Conservation (phyloP, 2,888 invertebrate genomes). For the Strigamia transsilvanica region DNA sequence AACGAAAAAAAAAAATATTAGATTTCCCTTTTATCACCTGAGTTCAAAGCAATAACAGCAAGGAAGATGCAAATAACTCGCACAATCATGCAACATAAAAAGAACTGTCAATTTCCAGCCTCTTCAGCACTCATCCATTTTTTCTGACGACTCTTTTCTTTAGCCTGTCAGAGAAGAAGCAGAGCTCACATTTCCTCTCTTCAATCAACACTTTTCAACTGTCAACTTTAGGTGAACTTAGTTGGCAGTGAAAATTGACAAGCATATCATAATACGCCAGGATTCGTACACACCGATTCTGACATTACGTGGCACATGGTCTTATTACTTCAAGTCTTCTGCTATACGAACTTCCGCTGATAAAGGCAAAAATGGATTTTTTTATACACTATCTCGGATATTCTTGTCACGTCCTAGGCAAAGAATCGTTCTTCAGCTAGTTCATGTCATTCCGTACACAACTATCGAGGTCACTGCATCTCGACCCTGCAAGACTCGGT, state of each 20-base stretch:
- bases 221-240: constrained; percentile 16
- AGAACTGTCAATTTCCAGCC: neutral
- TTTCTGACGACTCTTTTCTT: constrained; percentile 13
- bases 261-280: constrained; percentile 12
- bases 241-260: constrained; percentile 30
- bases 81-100: neutral
- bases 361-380: constrained; percentile 32
- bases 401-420: constrained; percentile 21
- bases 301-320: constrained; percentile 26
- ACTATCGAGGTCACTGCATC: constrained; percentile 15
- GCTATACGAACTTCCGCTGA: constrained; percentile 42
- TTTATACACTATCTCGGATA: constrained; percentile 17
- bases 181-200: constrained; percentile 30
- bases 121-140: neutral
- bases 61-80: constrained; percentile 18
- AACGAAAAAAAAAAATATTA: neutral
- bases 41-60: constrained; percentile 6
- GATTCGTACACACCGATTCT: constrained; percentile 21
- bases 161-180: neutral
- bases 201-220: constrained; percentile 21
- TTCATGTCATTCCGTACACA: constrained; percentile 5
- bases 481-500: neutral
- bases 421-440: neutral
- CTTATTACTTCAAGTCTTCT: constrained; percentile 24
- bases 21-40: neutral